Base-by-base conservation (phyloP, 2,797 vertebrate species). In the Amblyraja radiata region DNA sequence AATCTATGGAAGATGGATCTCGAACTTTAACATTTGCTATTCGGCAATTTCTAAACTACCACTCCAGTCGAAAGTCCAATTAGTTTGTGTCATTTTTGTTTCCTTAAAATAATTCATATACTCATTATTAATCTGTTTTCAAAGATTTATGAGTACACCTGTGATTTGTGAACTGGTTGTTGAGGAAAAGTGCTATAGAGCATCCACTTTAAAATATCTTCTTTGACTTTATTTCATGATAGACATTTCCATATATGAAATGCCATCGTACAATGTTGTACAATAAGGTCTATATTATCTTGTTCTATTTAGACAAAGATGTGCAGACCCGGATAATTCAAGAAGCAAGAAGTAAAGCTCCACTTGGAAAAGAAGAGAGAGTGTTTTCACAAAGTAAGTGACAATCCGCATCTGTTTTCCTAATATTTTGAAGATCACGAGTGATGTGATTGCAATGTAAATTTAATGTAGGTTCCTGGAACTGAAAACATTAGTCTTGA, bases 301-400 rank as follows among this genome's bases (percentile, higher is more conserved):
- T 93, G 77, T 93, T 94, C 88, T 84, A 2, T 94, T 65, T 96
- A 99, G 99, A 98, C 94, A 98, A 97, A 95, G 94, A 96, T 14
- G 95, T 96, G 10, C 98, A 98, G 94, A 97, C 97, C 93, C 96
- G 98, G 94, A 96, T 98, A 93, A 97, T 99, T 94, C 96, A 97
- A 77, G 96, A 98, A 95, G 97, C 97, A 0, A 96, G 94, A 88
- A 95, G 95, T 65, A 95, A 96, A 94, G 96, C 96, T 1, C 96
- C 97, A 0, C 95, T 95, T 71, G 94, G 94, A 5, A 98, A 95
- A 95, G 98, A 97, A 94, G 95, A 97, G 79, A 96, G 97, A 94
- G 95, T 96, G 86, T 98, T 96, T 94, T 97, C 95, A 1, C 97
- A 98, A 97, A 97, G 98, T 99, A 96, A 95, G 96, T 94, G 78